Evolutionary conservation across 2,888 invertebrate species (phyloP).

Genomic region (Ennomos quercinarius): DNA sequence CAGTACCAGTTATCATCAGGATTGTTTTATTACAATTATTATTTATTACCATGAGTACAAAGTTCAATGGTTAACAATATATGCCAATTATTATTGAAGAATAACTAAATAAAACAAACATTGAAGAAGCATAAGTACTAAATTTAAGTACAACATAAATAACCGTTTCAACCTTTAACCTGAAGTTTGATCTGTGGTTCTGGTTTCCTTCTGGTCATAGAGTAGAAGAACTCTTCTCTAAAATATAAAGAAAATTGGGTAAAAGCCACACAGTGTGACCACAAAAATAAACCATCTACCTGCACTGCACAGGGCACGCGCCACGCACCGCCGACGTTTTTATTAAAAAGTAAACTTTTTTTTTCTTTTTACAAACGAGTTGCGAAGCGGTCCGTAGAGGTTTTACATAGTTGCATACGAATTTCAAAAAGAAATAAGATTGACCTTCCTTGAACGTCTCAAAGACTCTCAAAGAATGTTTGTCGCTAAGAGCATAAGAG

Average conservation of each 20-base stretch:
- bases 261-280: slow-evolving; percentile 16
- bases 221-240: neutral
- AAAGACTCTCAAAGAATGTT: slow-evolving; percentile 22
- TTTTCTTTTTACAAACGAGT: slow-evolving; percentile 46
- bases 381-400: slow-evolving; percentile 7
- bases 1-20: too few species aligned
- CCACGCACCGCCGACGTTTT: slow-evolving; percentile 35
- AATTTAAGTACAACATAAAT: too few species aligned
- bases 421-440: slow-evolving; percentile 15
- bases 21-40: too few species aligned
- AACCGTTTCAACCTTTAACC: too few species aligned
- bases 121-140: too few species aligned
- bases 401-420: slow-evolving; percentile 8
- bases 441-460: slow-evolving; percentile 23
- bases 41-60: too few species aligned
- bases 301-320: slow-evolving; percentile 52
- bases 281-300: slow-evolving; percentile 47
- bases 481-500: slow-evolving; percentile 5
- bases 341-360: slow-evolving; percentile 38
- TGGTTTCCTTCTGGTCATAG: too few species aligned
- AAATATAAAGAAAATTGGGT: slow-evolving; percentile 7
- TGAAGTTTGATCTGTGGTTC: too few species aligned
- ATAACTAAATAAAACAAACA: too few species aligned
- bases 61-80: too few species aligned
- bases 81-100: too few species aligned